Percentiles rank a stretch among this genome's conserved stretches.
Conservation (phyloP, 2,797 vertebrate genomes). For the Tolypeutes matacus region DNA sequence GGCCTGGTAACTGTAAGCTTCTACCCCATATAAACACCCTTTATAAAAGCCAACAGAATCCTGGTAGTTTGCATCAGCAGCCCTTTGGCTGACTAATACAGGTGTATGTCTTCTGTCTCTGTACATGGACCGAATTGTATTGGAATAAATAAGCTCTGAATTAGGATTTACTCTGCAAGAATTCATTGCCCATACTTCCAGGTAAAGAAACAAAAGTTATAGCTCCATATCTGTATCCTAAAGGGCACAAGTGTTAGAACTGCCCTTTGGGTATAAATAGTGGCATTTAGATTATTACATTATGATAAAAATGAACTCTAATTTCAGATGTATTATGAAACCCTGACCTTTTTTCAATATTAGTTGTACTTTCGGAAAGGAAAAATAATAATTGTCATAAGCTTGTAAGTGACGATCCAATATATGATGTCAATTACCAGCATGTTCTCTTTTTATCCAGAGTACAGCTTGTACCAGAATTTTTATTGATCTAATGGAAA, state of each 20-base stretch:
- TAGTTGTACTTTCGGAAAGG: constrained; percentile 83
- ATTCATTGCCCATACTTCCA: constrained; percentile 69
- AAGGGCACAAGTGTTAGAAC: constrained; percentile 83
- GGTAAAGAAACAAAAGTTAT: not conserved
- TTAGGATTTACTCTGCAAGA: constrained; percentile 18
- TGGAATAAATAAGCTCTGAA: constrained; percentile 25
- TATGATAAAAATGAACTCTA: constrained; percentile 85
- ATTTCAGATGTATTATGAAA: constrained; percentile 85
- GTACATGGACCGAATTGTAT: not conserved
- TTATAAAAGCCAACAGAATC: too few species aligned
- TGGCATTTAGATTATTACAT: constrained; percentile 87
- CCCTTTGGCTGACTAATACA: too few species aligned
- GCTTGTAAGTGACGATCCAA: constrained; percentile 80
- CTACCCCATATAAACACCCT: too few species aligned
- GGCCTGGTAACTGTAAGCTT: too few species aligned
- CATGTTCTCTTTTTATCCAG: constrained; percentile 75
- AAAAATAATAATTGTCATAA: constrained; percentile 83
- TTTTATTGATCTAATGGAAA: constrained; percentile 82
- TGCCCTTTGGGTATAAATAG: constrained; percentile 85
- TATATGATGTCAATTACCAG: constrained; percentile 81
- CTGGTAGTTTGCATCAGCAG: too few species aligned
- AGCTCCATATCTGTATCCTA: constrained; percentile 61
- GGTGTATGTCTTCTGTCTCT: not conserved
- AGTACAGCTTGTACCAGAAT: constrained; percentile 68
- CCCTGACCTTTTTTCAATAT: constrained; percentile 87